These are phyloP conservation scores for Darevskia nairensis DNA, from an alignment of 2,797 vertebrate species.

Conservation along the genomic window DNA sequence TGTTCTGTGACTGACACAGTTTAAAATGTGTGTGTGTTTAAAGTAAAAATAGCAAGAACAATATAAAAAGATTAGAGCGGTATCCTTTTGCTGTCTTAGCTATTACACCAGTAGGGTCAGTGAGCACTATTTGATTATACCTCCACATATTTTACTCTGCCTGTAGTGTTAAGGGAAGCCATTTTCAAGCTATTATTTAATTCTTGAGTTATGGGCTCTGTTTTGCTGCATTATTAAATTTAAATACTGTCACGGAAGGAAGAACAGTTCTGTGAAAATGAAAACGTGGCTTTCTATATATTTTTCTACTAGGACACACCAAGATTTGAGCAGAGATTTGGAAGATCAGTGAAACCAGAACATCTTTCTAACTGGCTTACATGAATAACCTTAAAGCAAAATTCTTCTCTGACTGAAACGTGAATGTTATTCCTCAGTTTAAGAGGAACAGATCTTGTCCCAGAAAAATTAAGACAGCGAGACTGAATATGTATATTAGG, in stretches of 20 bases:
- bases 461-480: not conserved
- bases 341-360: not conserved
- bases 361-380: not conserved
- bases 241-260: slow-evolving; percentile 11
- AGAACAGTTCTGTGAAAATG: slow-evolving; percentile 18
- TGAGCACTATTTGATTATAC: slow-evolving; percentile 20
- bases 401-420: not conserved
- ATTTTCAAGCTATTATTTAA: slow-evolving; percentile 36
- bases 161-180: not conserved
- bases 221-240: slow-evolving; percentile 31
- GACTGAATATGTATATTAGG: too few species aligned
- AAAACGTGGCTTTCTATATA: slow-evolving; percentile 8
- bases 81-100: slow-evolving; percentile 15
- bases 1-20: slow-evolving; percentile 16
- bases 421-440: not conserved
- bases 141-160: not conserved
- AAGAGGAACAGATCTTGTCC: not conserved
- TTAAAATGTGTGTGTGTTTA: too few species aligned
- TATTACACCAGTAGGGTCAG: slow-evolving; percentile 21
- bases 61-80: slow-evolving; percentile 13
- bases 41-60: not conserved
- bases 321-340: not conserved
- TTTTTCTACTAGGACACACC: not conserved
- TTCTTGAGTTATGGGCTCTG: not conserved
- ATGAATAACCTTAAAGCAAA: not conserved